Percentiles rank a stretch among this genome's conserved stretches.
These are phyloP conservation scores for Sphaeridia pumilis DNA, from an alignment of 2,888 invertebrate genomes.

Conservation along the genomic window DNA sequence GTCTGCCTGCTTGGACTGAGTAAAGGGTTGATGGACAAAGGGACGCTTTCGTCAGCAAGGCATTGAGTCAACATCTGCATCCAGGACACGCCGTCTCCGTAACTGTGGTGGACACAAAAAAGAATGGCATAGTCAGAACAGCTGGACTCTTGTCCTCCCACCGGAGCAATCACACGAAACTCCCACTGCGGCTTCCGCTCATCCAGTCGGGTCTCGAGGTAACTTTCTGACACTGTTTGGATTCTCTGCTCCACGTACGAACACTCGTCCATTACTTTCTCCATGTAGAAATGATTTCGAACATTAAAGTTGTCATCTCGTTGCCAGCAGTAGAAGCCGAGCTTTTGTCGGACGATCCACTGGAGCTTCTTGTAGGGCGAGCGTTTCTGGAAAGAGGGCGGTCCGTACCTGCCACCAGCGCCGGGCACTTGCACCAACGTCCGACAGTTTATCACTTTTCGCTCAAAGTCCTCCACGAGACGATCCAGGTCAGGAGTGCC, in stretches of 20 bases:
- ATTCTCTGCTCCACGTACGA: constrained; percentile 22
- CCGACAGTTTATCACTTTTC: constrained; percentile 21
- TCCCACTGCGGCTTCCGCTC: constrained; percentile 24
- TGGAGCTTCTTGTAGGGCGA: constrained; percentile 26
- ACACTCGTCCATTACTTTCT: constrained; percentile 19
- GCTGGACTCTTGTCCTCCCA: neutral
- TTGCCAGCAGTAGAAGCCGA: constrained; percentile 26
- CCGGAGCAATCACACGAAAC: constrained; percentile 19
- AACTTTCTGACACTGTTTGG: constrained; percentile 22
- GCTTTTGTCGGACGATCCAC: constrained; percentile 26
- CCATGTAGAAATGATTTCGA: constrained; percentile 25
- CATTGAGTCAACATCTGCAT: constrained; percentile 29
- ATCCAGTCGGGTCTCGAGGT: constrained; percentile 23
- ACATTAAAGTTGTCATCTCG: constrained; percentile 22
- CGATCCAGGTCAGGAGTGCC: constrained; percentile 21
- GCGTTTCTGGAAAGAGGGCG: too few species aligned
- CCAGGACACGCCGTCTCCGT: constrained; percentile 29
- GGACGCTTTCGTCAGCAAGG: constrained; percentile 25
- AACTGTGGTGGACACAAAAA: constrained; percentile 28
- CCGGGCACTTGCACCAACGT: constrained; percentile 6
- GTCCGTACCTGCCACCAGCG: too few species aligned
- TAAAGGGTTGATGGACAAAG: constrained; percentile 24
- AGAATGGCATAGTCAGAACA: constrained; percentile 7
- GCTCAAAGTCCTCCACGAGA: constrained; percentile 26
- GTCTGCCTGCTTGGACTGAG: constrained; percentile 16